phyloP scores from a whole-genome alignment of 2,888 invertebrate species.

The Brachycybe producta region DNA sequence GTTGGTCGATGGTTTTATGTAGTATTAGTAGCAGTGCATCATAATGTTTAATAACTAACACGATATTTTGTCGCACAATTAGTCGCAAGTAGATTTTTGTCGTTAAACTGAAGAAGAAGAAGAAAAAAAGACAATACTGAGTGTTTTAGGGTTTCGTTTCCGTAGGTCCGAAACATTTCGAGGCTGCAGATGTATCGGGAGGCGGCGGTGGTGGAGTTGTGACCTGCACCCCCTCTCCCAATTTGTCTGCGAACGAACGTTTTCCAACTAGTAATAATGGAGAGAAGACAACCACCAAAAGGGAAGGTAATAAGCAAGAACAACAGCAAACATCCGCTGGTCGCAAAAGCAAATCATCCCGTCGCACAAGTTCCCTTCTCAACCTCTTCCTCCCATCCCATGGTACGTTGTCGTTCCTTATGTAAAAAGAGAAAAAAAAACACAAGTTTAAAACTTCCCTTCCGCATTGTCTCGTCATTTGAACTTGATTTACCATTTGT shows the following conservation, averaged over 20 bases:
- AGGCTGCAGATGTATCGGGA: conserved; percentile 36
- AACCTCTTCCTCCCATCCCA: conserved; percentile 92
- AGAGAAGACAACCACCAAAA: conserved; percentile 35
- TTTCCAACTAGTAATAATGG: not conserved
- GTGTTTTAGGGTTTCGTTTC: no score
- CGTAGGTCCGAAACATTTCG: conserved; percentile 40
- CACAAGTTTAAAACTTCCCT: conserved; percentile 1
- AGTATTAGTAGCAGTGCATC: no score
- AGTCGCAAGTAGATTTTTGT: no score
- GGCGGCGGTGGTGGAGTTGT: no score
- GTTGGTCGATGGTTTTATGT: no score
- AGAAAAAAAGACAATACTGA: no score
- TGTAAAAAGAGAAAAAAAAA: no score
- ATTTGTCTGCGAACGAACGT: conserved; percentile 1
- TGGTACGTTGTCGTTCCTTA: conserved; percentile 48
- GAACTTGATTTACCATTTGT: conserved; percentile 1
- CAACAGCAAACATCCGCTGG: conserved; percentile 25
- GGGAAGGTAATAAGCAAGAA: conserved; percentile 44
- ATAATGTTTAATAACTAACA: no score
- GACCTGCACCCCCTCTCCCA: conserved; percentile 20
- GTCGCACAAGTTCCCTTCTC: conserved; percentile 84
- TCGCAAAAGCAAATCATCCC: conserved; percentile 54
- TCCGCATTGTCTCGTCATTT: conserved; percentile 1
- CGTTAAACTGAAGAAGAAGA: no score
- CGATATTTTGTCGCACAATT: no score